These are phyloP conservation scores for Stramonita haemastoma DNA, from an alignment of 2,888 invertebrate species.

Conservation along the genomic window DNA sequence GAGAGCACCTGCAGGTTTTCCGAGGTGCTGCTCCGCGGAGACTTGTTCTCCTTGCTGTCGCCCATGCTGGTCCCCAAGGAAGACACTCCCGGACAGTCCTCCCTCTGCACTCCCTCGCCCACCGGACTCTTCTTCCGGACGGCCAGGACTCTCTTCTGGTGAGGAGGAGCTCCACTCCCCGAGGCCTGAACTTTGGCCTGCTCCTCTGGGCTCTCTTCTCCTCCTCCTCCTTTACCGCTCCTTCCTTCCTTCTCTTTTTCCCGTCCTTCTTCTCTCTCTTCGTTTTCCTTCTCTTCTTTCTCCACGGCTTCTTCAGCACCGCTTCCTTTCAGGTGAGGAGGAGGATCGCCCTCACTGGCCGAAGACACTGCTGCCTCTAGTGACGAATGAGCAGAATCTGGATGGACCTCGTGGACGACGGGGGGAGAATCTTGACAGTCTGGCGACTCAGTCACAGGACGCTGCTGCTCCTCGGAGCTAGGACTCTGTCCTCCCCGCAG, in stretches of 20 bases:
- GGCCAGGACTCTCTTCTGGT: background rate
- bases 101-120: background rate
- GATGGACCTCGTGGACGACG: background rate
- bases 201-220: background rate
- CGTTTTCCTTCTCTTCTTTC: background rate
- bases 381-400: background rate
- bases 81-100: background rate
- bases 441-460: background rate
- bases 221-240: background rate
- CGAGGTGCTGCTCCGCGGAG: conserved; percentile 67
- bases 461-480: background rate
- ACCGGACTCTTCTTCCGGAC: background rate
- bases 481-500: background rate
- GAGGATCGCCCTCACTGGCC: background rate
- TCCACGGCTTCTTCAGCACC: background rate
- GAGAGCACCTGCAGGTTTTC: conserved; percentile 77
- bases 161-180: background rate
- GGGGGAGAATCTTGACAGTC: background rate
- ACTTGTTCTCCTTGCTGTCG: conserved; percentile 52
- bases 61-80: background rate
- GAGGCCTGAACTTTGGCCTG: background rate
- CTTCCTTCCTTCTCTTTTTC: background rate
- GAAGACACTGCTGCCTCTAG: background rate
- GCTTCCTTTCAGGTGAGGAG: background rate
- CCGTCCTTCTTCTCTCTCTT: background rate